Base-by-base conservation (phyloP, 2,797 vertebrate genomes). In the Synanceia verrucosa region DNA sequence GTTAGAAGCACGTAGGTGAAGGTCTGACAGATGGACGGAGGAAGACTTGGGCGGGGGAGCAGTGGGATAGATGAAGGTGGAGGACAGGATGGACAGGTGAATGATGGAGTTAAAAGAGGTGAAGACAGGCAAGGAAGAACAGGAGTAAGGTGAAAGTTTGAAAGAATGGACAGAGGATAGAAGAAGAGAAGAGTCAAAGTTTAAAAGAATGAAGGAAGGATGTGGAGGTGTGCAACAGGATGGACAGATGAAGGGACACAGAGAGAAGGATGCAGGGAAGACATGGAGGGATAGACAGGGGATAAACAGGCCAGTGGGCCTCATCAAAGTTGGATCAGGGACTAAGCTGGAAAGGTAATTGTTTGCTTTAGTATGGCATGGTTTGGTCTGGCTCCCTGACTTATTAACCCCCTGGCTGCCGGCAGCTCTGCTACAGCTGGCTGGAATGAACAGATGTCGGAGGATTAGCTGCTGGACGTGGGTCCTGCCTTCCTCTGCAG, bases 301-400 rank as follows among this genome's bases (percentile, higher is more conserved):
- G 70, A 57, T 63, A 60, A 78, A 61, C 57, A 48, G 9, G 12
- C 44, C 70, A 14, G 19, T 2, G 5, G 4, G 58, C 55, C 31
- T 78, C 61, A 58, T 81, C 70, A 61, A 52, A 50, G 63, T 3
- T 18, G 71, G 81, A 74, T 79, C 65, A 72, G 52, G 51, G 21
- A 48, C 47, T 69, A 36, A 81, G 52, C 72, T 55, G 47, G 31
- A 53, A 3, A 73, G 44, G 64, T 69, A 64, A 75, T 73, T 39
- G 61, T 70, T 10, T 50, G 53, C 24, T 64, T 37, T 26, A 41
- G 48, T 31, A 51, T 28, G 46, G 21, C 8, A 2, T 12, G 53
- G 59, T 18, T 21, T 12, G 52, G 57, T 23, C 50, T 16, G 4
- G 46, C 53, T 53, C 50, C 53, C 29, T 47, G n/a, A 53, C 50